Evolutionary conservation across 1,140 invertebrate species (phyloP).

Genomic region (Papilio machaon): DNA sequence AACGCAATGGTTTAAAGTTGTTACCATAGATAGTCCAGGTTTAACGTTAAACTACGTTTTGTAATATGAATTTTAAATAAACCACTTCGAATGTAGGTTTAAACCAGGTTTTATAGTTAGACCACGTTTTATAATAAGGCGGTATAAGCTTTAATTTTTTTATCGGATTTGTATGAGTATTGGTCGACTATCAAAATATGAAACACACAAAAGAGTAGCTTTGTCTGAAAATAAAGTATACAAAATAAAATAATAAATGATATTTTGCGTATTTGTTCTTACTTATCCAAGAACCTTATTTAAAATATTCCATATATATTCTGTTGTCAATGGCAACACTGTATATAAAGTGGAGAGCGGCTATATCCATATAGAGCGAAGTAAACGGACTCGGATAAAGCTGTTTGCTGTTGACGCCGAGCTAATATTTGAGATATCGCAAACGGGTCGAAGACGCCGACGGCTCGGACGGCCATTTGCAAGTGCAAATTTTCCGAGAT

Average conservation of each 20-base stretch:
- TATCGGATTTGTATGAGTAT: no score
- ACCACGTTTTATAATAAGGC: no score
- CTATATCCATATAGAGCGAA: slow-evolving; percentile 59
- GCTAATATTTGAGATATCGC: slow-evolving; percentile 75
- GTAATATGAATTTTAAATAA: no score
- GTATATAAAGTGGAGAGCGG: slow-evolving; percentile 3
- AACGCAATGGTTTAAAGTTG: no score
- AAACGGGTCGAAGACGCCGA: slow-evolving; percentile 72
- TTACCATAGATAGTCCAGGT: no score
- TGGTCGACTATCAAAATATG: not conserved
- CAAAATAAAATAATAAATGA: not conserved
- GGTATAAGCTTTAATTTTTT: no score
- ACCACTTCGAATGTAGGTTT: no score
- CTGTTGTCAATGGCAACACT: slow-evolving; percentile 15
- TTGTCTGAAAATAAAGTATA: not conserved
- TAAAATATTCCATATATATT: slow-evolving; percentile 5
- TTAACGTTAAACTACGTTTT: no score
- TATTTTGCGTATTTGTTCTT: not conserved
- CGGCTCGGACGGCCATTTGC: slow-evolving; percentile 68
- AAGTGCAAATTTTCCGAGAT: slow-evolving; percentile 78
- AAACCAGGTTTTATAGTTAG: no score
- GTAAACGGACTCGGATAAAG: slow-evolving; percentile 73
- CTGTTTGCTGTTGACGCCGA: slow-evolving; percentile 64
- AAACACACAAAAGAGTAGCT: not conserved
- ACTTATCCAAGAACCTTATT: slow-evolving; percentile 17